Evolutionary conservation across 2,888 invertebrate genomes (phyloP).

Genomic region (Uropetala carovei): DNA sequence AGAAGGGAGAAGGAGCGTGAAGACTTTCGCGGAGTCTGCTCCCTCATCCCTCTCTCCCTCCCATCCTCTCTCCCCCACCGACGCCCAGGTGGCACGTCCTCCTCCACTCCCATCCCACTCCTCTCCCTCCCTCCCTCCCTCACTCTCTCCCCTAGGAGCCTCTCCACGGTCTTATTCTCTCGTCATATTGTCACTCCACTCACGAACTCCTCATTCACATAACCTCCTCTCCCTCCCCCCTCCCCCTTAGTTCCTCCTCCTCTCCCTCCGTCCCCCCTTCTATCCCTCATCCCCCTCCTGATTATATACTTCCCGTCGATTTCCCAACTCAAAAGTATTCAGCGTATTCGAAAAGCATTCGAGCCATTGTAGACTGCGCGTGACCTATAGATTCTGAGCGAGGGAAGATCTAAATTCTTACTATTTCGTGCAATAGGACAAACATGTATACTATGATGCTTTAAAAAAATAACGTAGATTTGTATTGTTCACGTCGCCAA

Average conservation of each 20-base stretch:
- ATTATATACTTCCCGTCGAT: too few relatives aligned
- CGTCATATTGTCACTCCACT: slow-evolving; percentile 31
- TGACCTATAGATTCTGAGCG: too few relatives aligned
- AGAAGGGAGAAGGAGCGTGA: too few relatives aligned
- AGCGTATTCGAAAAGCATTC: too few relatives aligned
- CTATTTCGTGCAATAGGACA: too few relatives aligned
- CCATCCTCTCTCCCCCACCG: not conserved
- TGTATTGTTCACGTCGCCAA: too few relatives aligned
- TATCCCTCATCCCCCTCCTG: not conserved
- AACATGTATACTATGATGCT: too few relatives aligned
- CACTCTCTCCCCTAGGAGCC: not conserved
- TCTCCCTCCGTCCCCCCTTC: not conserved
- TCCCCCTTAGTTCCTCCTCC: not conserved
- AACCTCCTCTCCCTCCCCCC: not conserved
- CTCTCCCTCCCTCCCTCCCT: not conserved
- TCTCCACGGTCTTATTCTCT: not conserved
- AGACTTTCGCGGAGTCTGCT: not conserved
- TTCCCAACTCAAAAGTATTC: too few relatives aligned
- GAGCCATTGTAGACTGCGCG: too few relatives aligned
- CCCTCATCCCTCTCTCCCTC: not conserved
- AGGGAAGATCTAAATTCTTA: too few relatives aligned
- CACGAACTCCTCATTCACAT: not conserved
- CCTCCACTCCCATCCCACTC: not conserved
- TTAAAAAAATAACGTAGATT: too few relatives aligned
- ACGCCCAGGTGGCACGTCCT: slow-evolving; percentile 21